Base-by-base conservation (phyloP, 2,888 invertebrate genomes). In the Microdon myrmicae region DNA sequence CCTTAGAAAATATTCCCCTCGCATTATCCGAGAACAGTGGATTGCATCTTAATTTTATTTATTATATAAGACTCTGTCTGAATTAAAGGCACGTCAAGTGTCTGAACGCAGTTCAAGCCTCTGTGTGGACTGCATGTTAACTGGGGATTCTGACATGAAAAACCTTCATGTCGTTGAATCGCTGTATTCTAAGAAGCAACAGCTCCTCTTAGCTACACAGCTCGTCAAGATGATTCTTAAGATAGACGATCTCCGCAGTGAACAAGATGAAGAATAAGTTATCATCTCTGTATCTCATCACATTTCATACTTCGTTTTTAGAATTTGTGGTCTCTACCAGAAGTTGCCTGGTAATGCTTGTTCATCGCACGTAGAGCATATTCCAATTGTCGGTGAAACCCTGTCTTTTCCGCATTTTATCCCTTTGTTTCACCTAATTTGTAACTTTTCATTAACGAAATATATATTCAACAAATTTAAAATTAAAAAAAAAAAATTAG, bases 151-250 rank as follows among this genome's bases (percentile, higher is more conserved):
- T 2, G 94, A 99, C 81, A 99, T 99, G 99, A 92, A 93, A 75
- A 84, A 84, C 4, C 92, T 95, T 81, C 91, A 94, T 78, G 97
- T 99, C 8, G 91, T 99, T 56, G 99, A 99, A 82, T 96, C 99
- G 0, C 84, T 99, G 38, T 90, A 93, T 79, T 94, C 96, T 22
- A 99, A 99, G 86, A 92, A 94, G 73, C 97, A 99, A 75, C 99
- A 99, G 82, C 90, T 99, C 59, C 84, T 96, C 20, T 83, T 99
- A 69, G 98, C 99, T 12, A 96, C 98, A 0, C 99, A 99, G 76
- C 85, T 99, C 67, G 98, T 98, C 43, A 96, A 98, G 80, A 99
- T 99, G 99, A 98, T 99, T 69, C 86, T 99, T 69, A 99, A 99
- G 82, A 99, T 99, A 60, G 99, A 99, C 78, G 99, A 99, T 78